Conservation (phyloP, 2,888 invertebrate species). For the Euclidia mi region DNA sequence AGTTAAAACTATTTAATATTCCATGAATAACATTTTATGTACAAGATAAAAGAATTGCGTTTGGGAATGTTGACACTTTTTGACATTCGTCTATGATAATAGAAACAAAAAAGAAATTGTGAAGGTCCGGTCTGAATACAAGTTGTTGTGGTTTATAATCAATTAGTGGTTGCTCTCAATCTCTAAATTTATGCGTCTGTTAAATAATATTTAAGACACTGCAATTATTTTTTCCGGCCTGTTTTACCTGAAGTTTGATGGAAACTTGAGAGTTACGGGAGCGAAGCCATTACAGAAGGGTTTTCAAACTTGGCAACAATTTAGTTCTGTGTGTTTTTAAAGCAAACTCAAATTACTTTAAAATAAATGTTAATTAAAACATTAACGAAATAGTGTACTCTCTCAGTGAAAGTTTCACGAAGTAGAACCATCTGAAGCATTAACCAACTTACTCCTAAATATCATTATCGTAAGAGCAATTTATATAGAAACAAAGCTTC, state of each 20-base stretch:
- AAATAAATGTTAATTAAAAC: conserved; percentile 32
- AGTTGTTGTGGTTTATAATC: too few species aligned
- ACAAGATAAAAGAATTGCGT: too few species aligned
- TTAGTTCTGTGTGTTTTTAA: conserved; percentile 9
- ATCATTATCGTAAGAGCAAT: conserved; percentile 40
- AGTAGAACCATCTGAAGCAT: conserved; percentile 30
- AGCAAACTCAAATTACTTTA: conserved; percentile 8
- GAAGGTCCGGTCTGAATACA: too few species aligned
- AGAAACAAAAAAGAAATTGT: too few species aligned
- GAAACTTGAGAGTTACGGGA: not conserved
- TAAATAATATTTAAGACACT: too few species aligned
- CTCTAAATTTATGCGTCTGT: too few species aligned
- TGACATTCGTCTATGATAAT: too few species aligned
- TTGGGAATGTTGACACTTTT: too few species aligned
- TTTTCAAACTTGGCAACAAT: not conserved
- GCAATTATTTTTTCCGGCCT: too few species aligned
- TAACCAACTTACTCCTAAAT: conserved; percentile 39
- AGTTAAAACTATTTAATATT: too few species aligned
- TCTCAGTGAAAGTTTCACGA: conserved; percentile 25
- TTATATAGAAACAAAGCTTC: conserved; percentile 30
- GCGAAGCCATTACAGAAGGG: not conserved
- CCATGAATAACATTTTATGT: too few species aligned
- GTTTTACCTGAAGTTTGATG: not conserved
- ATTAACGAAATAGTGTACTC: conserved; percentile 28
- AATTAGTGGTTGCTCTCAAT: too few species aligned